phyloP scores from a whole-genome alignment of 2,888 invertebrate genomes.

The Apeira syringaria region DNA sequence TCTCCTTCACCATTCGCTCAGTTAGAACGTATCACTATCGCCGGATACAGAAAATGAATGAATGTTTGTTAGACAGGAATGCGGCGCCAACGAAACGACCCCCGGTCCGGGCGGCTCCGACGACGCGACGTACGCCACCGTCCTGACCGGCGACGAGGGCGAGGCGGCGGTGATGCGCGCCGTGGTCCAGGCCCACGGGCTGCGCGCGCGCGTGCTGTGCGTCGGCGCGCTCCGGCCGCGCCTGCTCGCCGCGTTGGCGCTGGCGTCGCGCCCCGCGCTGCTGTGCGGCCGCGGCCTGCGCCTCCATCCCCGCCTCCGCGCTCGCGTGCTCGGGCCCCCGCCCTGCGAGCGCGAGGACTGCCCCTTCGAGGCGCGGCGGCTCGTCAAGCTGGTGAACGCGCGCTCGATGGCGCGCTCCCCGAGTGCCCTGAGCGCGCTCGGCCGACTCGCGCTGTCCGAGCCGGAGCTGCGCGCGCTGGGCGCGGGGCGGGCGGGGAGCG shows the following conservation, averaged over 20 bases:
- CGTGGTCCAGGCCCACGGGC: conserved; percentile 34
- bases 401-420: conserved; percentile 49
- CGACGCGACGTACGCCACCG: conserved; percentile 39
- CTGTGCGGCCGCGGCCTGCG: conserved; percentile 49
- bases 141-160: conserved; percentile 45
- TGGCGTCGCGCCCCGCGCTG: conserved; percentile 32
- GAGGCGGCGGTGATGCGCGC: conserved; percentile 46
- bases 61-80: background rate
- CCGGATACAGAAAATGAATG: no score
- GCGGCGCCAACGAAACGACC: background rate
- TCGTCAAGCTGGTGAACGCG: conserved; percentile 58
- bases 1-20: no score
- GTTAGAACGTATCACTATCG: no score
- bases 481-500: conserved; percentile 28
- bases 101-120: background rate
- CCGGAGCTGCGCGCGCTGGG: conserved; percentile 43
- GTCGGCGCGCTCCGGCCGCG: conserved; percentile 26
- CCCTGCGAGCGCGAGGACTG: conserved; percentile 51
- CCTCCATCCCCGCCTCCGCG: conserved; percentile 10
- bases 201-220: conserved; percentile 40
- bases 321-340: conserved; percentile 51
- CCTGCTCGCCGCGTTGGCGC: conserved; percentile 28
- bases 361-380: conserved; percentile 62
- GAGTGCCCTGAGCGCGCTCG: conserved; percentile 51
- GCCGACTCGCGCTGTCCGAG: conserved; percentile 42